phyloP scores from a whole-genome alignment of 2,888 invertebrate species.

The Dryobotodes eremita region DNA sequence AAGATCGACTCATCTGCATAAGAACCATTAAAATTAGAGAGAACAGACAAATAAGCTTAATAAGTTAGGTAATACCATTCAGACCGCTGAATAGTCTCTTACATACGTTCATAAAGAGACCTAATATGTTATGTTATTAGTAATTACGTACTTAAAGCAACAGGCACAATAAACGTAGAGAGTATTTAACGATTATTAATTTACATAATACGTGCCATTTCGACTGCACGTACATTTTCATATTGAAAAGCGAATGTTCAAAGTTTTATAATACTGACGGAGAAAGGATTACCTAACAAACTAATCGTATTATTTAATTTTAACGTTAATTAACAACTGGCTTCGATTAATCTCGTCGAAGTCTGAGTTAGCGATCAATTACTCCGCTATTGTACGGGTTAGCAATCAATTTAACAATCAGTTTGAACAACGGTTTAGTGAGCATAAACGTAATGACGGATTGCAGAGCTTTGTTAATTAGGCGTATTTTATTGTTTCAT shows the following conservation, averaged over 20 bases:
- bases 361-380: conserved; percentile 53
- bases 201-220: conserved; percentile 49
- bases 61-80: conserved; percentile 35
- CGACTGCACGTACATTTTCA: conserved; percentile 38
- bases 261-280: conserved; percentile 34
- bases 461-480: conserved; percentile 33
- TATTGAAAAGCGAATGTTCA: conserved; percentile 48
- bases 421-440: conserved; percentile 31
- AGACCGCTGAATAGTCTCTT: conserved; percentile 8
- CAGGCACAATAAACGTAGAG: conserved; percentile 22
- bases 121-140: conserved; percentile 31
- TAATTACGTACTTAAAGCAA: conserved; percentile 21
- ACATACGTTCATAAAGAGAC: conserved; percentile 9
- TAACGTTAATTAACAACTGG: conserved; percentile 56
- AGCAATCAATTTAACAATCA: conserved; percentile 51
- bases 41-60: conserved; percentile 31
- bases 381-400: conserved; percentile 38
- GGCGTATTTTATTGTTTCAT: conserved; percentile 18
- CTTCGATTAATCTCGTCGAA: conserved; percentile 45
- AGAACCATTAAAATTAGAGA: conserved; percentile 43
- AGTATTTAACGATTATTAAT: conserved; percentile 34
- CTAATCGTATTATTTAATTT: conserved; percentile 58
- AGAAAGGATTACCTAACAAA: conserved; percentile 58
- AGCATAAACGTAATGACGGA: conserved; percentile 34
- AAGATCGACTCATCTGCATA: conserved; percentile 17